A percentile compares a stretch with the other conserved stretches of the same genome.
Evolutionary conservation across 2,888 invertebrate species (phyloP).

Genomic region (Pyrgus malvae): DNA sequence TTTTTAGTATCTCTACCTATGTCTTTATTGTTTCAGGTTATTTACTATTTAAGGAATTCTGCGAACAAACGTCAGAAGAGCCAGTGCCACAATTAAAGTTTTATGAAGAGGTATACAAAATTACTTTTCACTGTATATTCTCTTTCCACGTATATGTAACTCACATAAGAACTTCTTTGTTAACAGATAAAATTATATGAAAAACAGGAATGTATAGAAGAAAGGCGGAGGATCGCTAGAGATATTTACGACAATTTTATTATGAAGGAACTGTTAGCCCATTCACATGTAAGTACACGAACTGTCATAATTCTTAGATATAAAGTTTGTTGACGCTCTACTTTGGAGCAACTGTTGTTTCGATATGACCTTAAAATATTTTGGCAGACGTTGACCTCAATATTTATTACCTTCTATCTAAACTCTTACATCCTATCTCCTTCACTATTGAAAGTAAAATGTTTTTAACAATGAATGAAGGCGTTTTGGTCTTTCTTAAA

Average conservation of each 20-base stretch:
- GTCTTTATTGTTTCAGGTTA: conserved; percentile 89
- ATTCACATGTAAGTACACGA: conserved; percentile 94
- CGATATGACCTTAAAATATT: background rate
- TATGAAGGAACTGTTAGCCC: conserved; percentile 99
- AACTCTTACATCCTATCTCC: no score
- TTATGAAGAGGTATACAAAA: conserved; percentile 96
- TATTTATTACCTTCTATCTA: background rate
- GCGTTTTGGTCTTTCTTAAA: no score
- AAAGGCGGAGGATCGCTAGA: conserved; percentile 95
- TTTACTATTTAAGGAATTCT: conserved; percentile 99
- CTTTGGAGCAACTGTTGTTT: conserved; percentile 15
- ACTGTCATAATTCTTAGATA: conserved; percentile 26
- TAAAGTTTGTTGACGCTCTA: conserved; percentile 28
- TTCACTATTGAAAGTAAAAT: no score
- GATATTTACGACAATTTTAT: conserved; percentile 99
- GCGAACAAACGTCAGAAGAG: conserved; percentile 97
- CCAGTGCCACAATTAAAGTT: conserved; percentile 99
- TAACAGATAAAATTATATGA: conserved; percentile 98
- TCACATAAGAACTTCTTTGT: conserved; percentile 35
- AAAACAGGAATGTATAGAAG: conserved; percentile 98
- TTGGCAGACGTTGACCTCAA: conserved; percentile 3
- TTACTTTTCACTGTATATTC: background rate
- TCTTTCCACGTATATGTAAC: background rate
- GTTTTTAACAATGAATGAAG: no score
- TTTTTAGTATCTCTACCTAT: no score